Base-by-base conservation (phyloP, 2,113 vertebrate genomes). In the Scomber scombrus region DNA sequence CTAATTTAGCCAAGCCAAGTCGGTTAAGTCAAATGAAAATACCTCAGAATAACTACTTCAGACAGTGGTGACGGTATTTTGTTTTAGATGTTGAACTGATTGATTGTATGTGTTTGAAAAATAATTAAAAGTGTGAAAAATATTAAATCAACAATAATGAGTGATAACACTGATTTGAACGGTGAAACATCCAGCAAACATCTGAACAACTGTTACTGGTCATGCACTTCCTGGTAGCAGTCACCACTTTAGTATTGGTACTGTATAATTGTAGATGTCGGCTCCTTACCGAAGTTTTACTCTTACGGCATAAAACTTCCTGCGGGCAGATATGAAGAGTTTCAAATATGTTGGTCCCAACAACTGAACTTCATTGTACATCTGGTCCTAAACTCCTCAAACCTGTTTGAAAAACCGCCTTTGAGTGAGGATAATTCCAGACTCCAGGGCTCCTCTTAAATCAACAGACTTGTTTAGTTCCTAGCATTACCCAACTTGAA, bases 161-260 rank as follows among this genome's bases (percentile, higher is more conserved):
- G 9, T 46, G 23, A 62, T 9, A 14, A 12, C 6, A 47, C 50
- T 4, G 5, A 63, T 64, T 8, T 65, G 6, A 78, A 70, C 14
- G 4, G 31, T 66, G 12, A 60, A 60, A 34, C 16, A 47, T 62
- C 47, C 23, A 67, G 19, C 51, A 47, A 63, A 14, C 1, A 50
- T 70, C 63, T 26, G 23, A 3, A 26, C 23, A 26, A 69, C 26
- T 70, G 29, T 82, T 26, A 14, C 4, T 65, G n/a, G 45, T 60
- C 1, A 71, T 9, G 18, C 86, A 80, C 75, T 72, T 84, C 52
- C 57, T n/a, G 34, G 1, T 54, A 21, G 15, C 52, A 40, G 13
- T 62, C 72, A 74, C 31, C 46, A 57, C n/a, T 40, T 47, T 18
- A 58, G 11, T 31, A 3, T 49, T 4, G 0, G 6, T 7, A 26